Evolutionary conservation across 2,888 invertebrate genomes (phyloP).

Genomic region (Himalopsyche kuldschensis): DNA sequence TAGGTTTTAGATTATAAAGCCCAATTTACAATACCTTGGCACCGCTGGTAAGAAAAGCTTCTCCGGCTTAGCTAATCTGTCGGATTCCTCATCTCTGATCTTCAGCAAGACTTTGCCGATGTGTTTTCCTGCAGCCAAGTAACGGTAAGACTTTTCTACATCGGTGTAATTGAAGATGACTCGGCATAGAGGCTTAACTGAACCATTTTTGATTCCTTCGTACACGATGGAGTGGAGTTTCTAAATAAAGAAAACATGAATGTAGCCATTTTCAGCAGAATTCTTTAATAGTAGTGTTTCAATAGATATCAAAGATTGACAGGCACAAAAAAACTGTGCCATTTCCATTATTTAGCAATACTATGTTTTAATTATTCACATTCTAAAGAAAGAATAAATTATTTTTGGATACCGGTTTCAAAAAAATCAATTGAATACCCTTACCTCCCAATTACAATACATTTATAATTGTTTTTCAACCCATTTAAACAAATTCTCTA

Average conservation of each 20-base stretch:
- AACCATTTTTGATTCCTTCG: slow-evolving; percentile 64
- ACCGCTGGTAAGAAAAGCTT: slow-evolving; percentile 47
- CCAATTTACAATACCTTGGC: slow-evolving; percentile 48
- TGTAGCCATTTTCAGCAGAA: too few species aligned
- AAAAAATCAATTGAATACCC: too few species aligned
- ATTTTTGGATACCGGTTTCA: too few species aligned
- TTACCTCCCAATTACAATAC: too few species aligned
- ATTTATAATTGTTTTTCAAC: too few species aligned
- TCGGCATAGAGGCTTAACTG: slow-evolving; percentile 65
- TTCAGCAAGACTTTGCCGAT: slow-evolving; percentile 70
- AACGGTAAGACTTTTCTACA: slow-evolving; percentile 66
- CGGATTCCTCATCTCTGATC: slow-evolving; percentile 55
- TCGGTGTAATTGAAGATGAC: slow-evolving; percentile 62
- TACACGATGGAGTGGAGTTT: slow-evolving; percentile 61
- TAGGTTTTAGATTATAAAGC: neutral
- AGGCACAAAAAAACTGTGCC: too few species aligned
- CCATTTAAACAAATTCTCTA: too few species aligned
- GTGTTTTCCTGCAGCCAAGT: slow-evolving; percentile 70
- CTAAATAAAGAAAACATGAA: slow-evolving; percentile 42
- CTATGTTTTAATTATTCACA: too few species aligned
- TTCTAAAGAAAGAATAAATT: too few species aligned
- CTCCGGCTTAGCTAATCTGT: slow-evolving; percentile 45
- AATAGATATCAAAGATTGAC: too few species aligned
- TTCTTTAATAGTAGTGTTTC: too few species aligned
- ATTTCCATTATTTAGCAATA: too few species aligned